Evolutionary conservation across 2,888 invertebrate genomes (phyloP), one percentile per base, ranked within the genome.

Genomic region (Ophioninae sp.): DNA sequence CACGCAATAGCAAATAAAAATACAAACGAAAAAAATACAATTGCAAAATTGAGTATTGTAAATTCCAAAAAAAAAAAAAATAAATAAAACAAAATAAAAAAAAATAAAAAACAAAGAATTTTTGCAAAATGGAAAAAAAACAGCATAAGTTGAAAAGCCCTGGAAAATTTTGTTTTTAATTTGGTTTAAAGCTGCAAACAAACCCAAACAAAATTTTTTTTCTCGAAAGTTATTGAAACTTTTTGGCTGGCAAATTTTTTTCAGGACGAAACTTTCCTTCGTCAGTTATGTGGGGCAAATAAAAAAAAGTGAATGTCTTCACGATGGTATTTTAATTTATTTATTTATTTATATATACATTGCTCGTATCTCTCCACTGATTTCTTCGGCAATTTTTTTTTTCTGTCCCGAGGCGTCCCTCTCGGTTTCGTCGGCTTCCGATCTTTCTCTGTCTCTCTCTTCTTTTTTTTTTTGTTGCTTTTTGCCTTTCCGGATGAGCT

Each of bases 341-440:
- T 87, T 87, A 87, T 88, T 87, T 87, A 87, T 86, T 87, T 87
- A 86, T 86, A 84, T 86, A 88, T 86, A 88, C 87, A 86, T 87
- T 85, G 83, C 86, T 87, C 85, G 81, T 81, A 81, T 85, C 80
- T 76, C 57, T 57, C 44, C 68, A 69, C 61, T 64, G 37, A n/a
- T 67, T 78, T 75, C 44, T 76, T 86, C 68, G 65, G 69, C 87
- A 84, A 88, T 89, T 86, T 84, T 84, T 79, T 65, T 79, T 86
- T 30, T n/a, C n/a, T 3, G 84, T 87, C 90, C 88, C 83, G 80
- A 74, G 89, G 88, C 88, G 79, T 81, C 64, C 79, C 82, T 68
- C 72, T 39, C 39, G 75, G 77, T 81, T 69, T 77, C 62, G 57
- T 61, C 57, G 62, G 84, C 81, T 85, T 81, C 73, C 70, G 61